phyloP scores from a whole-genome alignment of 2,113 vertebrate genomes.

The Marmota monax region DNA sequence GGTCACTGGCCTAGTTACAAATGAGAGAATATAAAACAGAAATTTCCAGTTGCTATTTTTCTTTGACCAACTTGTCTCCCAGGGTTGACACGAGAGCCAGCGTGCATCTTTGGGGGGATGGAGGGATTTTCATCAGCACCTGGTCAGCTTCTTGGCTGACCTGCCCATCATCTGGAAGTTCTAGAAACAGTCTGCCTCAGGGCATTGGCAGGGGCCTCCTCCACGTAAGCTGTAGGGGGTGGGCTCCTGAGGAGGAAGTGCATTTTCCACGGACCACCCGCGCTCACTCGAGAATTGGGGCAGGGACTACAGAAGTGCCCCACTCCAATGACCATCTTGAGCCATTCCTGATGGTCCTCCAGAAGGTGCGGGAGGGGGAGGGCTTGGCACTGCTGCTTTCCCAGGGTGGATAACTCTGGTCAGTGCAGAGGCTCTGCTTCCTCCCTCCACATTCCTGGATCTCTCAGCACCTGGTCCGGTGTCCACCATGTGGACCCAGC shows the following conservation, averaged over 20 bases:
- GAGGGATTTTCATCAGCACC: accelerated
- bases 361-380: accelerated
- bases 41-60: neutral
- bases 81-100: neutral
- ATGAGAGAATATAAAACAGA: neutral
- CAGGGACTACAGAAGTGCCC: no score
- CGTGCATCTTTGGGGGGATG: neutral
- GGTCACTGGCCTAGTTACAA: accelerated
- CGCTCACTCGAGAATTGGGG: accelerated
- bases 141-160: accelerated
- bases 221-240: accelerated
- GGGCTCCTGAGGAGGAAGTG: accelerated
- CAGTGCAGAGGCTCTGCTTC: accelerated
- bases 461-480: accelerated
- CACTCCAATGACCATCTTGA: no score
- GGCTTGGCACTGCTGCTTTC: accelerated
- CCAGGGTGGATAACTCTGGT: accelerated
- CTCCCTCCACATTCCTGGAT: accelerated
- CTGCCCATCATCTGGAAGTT: neutral
- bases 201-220: accelerated
- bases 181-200: neutral
- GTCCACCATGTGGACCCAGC: accelerated
- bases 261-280: accelerated
- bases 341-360: accelerated
- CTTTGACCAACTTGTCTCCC: neutral